Conservation (phyloP, 64 coral and sea anemone species). For the Trachythela sp. region DNA sequence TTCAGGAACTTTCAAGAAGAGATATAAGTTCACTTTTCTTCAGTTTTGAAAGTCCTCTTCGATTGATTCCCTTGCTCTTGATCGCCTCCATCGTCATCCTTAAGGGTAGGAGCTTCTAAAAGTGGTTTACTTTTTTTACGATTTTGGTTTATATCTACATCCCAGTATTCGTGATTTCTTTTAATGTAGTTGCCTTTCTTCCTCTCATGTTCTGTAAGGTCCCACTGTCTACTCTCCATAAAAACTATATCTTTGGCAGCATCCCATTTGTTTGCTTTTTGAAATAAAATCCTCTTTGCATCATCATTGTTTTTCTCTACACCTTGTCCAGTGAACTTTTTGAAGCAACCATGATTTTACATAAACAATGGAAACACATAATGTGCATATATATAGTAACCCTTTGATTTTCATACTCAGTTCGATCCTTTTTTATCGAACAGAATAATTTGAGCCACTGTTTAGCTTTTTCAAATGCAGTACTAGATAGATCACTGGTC, state of each 20-base stretch:
- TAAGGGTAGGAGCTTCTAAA: not conserved
- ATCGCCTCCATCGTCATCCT: not conserved
- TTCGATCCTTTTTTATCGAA: not conserved
- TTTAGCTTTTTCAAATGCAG: slow-evolving; percentile 5
- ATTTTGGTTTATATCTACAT: too few species aligned
- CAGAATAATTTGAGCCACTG: not conserved
- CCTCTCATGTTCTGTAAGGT: not conserved
- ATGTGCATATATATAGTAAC: too few species aligned
- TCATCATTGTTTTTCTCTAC: not conserved
- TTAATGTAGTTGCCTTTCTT: slow-evolving; percentile 18
- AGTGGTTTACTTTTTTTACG: too few species aligned
- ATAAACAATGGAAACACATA: too few species aligned
- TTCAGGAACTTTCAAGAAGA: too few species aligned
- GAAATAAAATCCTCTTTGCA: not conserved
- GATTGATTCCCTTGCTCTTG: too few species aligned
- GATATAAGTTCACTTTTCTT: too few species aligned
- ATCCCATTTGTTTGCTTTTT: slow-evolving; percentile 38
- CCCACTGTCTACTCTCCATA: not conserved
- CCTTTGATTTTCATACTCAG: not conserved
- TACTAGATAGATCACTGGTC: not conserved
- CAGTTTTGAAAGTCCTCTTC: too few species aligned
- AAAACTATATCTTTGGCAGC: not conserved
- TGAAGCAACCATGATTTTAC: too few species aligned
- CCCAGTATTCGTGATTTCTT: slow-evolving; percentile 11
- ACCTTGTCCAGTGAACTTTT: not conserved